Evolutionary conservation across 2,113 vertebrate species (phyloP).

Genomic region (Ia io): DNA sequence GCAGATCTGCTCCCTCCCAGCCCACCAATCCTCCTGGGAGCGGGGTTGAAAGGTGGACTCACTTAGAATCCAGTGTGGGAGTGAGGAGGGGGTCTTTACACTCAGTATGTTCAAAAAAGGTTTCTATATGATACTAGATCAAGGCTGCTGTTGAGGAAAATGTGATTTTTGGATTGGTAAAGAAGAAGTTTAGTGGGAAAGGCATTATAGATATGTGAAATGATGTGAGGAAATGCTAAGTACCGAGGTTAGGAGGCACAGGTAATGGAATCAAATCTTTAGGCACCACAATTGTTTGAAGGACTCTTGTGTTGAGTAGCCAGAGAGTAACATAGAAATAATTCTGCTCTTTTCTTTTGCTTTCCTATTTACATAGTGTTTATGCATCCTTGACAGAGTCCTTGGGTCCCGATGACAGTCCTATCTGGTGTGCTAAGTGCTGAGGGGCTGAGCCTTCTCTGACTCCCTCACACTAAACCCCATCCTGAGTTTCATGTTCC

Average conservation of each 20-base stretch:
- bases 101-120: not conserved
- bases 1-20: not conserved
- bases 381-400: not conserved
- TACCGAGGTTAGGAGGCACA: not conserved
- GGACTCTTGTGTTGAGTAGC: not conserved
- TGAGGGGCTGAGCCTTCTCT: not conserved
- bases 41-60: not conserved
- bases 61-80: not conserved
- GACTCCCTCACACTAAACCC: not conserved
- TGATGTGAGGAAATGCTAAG: not conserved
- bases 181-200: not conserved
- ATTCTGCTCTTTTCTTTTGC: not conserved
- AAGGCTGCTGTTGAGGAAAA: not conserved
- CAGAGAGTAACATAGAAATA: not conserved
- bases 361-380: not conserved
- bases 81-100: fast-evolving
- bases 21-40: too few species aligned
- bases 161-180: not conserved
- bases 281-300: not conserved
- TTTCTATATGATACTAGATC: not conserved
- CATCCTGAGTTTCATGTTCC: not conserved
- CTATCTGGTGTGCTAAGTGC: not conserved
- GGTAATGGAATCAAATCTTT: not conserved
- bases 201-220: not conserved
- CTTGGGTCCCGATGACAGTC: not conserved